phyloP scores from a whole-genome alignment of 1,140 invertebrate species.

The Gryllus bimaculatus region DNA sequence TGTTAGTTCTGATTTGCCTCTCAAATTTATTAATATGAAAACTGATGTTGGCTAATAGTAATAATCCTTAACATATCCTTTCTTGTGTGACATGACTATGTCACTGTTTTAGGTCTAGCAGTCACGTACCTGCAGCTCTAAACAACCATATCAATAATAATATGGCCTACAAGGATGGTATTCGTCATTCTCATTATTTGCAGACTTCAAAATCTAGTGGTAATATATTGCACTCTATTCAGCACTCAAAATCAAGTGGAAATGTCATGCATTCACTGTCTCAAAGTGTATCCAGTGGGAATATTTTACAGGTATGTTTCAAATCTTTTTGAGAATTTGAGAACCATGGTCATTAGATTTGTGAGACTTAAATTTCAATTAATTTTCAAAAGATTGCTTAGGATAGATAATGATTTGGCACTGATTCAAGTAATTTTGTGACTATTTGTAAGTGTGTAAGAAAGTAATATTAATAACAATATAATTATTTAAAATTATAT shows the following conservation, averaged over 20 bases:
- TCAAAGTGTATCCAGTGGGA: slow-evolving; percentile 50
- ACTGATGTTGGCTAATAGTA: no score
- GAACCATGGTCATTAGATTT: no score
- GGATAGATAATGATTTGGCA: no score
- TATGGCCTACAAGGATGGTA: not conserved
- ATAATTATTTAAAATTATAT: no score
- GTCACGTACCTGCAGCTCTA: slow-evolving; percentile 15
- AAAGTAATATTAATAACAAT: no score
- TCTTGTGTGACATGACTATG: not conserved
- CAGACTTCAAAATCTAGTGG: slow-evolving; percentile 53
- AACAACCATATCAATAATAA: not conserved
- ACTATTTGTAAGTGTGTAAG: no score
- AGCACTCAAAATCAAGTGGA: slow-evolving; percentile 51
- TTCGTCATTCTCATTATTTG: slow-evolving; percentile 29
- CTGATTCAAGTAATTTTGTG: no score
- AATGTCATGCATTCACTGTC: slow-evolving; percentile 40
- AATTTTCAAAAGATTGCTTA: no score
- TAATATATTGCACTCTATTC: slow-evolving; percentile 43
- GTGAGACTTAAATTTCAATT: no score
- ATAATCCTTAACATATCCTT: not conserved
- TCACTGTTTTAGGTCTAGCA: slow-evolving; percentile 7
- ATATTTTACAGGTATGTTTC: slow-evolving; percentile 50
- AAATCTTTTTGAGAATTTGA: slow-evolving; percentile 14
- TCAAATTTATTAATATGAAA: no score
- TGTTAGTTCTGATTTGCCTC: no score